Evolutionary conservation across 2,113 vertebrate genomes (phyloP).

Genomic region (Gopherus flavomarginatus): DNA sequence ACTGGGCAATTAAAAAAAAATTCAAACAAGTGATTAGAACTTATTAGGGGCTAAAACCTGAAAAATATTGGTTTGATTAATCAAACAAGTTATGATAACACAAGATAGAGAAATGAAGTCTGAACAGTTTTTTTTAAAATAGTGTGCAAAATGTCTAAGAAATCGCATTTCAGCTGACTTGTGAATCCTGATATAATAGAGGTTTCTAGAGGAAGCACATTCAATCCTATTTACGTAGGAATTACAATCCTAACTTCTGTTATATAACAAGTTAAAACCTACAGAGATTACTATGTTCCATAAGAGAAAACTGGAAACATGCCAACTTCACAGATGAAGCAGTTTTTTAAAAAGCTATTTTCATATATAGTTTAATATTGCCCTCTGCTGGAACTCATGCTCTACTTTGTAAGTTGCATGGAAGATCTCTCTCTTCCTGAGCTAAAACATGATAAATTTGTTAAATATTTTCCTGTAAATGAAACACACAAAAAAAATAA

Average conservation of each 20-base stretch:
- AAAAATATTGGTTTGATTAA: neutral
- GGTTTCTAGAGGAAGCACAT: neutral
- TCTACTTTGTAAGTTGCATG: neutral
- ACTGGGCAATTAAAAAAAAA: neutral
- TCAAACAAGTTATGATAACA: neutral
- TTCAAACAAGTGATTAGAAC: neutral
- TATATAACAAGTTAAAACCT: neutral
- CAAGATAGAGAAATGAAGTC: fast-evolving
- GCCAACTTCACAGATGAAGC: fast-evolving
- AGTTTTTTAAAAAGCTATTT: neutral
- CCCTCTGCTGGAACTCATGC: conserved; percentile 58
- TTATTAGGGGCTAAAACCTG: fast-evolving
- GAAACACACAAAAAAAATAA: neutral
- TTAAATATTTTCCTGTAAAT: neutral
- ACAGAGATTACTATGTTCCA: neutral
- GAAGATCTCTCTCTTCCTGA: neutral
- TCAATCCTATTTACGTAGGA: neutral
- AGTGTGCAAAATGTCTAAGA: neutral
- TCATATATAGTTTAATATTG: conserved; percentile 42
- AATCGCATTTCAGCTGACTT: neutral
- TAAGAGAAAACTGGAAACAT: neutral
- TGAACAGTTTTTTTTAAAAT: neutral
- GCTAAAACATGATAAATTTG: neutral
- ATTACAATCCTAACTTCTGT: neutral
- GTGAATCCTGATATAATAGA: neutral